Base-by-base conservation (phyloP, 2,113 vertebrate species). In the Dicentrarchus labrax region DNA sequence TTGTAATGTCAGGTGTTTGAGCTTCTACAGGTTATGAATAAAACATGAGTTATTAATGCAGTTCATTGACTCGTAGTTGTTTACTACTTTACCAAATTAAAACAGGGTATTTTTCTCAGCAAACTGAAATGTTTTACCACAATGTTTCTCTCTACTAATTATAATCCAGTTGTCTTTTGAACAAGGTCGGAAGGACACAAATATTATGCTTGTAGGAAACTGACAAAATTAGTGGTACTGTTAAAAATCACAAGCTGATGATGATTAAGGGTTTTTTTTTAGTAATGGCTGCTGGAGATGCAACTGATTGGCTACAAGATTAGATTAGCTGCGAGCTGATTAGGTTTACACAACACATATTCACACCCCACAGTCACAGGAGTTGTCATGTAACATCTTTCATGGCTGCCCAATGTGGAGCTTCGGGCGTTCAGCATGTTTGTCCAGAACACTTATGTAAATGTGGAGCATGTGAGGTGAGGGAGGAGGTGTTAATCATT, bases 41-140 rank as follows among this genome's bases (percentile, higher is more conserved):
- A 84, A 84, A 76, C 62, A 86, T 64, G 57, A 82, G 81, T 41
- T 74, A 61, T 67, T 57, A 72, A 57, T 6, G 4, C 68, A 50
- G 36, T 54, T 57, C 62, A 60, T 8, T 38, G 60, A 77, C 57
- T 36, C 9, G 22, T 7, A 17, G 57, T 2, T 17, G 53, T 67
- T 64, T 66, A 38, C n/a, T 67, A 10, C 22, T 39, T 54, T 0
- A 60, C 30, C 16, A 54, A 50, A 56, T 39, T 54, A 21, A 69
- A 82, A 41, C 17, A 2, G 24, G 19, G 2, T 50, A 4, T 15
- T 59, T 56, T 67, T 3, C n/a, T 56, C 64, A 83, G 36, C 61
- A 65, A 38, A 62, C 75, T 65, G 13, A 4, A n/a, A 57, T 36
- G 47, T 54, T 76, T 62, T 19, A 51, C n/a, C 56, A 57, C 67